These are phyloP conservation scores for Odocoileus virginianus DNA, from an alignment of 2,113 vertebrate genomes.

Conservation along the genomic window DNA sequence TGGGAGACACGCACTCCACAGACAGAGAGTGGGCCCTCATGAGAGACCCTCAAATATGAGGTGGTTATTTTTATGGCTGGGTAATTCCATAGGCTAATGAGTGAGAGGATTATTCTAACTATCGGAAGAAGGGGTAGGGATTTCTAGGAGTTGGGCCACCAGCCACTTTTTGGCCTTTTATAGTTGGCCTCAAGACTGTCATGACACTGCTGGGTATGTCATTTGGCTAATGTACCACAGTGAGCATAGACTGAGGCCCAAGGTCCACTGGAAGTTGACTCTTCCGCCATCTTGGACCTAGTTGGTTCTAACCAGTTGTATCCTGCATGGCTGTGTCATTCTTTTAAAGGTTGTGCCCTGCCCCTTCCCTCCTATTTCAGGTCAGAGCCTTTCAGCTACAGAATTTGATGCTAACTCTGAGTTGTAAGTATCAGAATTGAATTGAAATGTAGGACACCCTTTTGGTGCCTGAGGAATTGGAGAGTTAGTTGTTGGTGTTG, in stretches of 20 bases:
- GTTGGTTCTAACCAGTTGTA: background rate
- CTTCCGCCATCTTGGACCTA: background rate
- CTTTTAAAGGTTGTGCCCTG: background rate
- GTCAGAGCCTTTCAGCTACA: background rate
- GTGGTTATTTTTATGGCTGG: background rate
- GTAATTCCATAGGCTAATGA: background rate
- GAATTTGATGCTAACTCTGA: background rate
- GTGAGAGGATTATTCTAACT: background rate
- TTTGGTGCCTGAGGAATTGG: background rate
- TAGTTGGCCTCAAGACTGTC: background rate
- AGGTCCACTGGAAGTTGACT: background rate
- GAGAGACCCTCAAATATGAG: background rate
- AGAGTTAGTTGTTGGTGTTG: background rate
- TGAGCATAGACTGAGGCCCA: background rate
- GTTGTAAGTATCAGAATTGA: background rate
- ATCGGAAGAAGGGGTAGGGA: background rate
- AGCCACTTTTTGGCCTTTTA: background rate
- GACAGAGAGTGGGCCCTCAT: background rate
- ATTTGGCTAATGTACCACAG: no score
- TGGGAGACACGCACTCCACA: background rate
- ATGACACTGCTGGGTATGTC: background rate
- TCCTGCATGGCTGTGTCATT: background rate
- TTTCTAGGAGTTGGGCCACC: background rate
- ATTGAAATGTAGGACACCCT: background rate
- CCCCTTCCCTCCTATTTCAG: background rate